phyloP scores from a whole-genome alignment of 1,140 invertebrate species.

The Aphis craccivora region DNA sequence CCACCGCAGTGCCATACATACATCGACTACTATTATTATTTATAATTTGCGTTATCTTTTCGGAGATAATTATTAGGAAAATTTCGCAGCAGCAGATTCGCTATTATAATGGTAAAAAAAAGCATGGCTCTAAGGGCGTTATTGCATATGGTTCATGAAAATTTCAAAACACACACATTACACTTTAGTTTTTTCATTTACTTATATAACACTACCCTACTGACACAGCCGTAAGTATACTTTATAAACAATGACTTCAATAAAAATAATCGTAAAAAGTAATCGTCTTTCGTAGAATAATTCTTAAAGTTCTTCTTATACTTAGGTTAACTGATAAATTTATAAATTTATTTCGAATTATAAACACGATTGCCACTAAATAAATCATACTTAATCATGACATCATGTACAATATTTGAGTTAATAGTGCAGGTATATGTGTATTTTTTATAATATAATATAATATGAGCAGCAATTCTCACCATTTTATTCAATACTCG shows the following conservation, averaged over 20 bases:
- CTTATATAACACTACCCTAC: neutral
- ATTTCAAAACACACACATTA: neutral
- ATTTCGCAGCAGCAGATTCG: neutral
- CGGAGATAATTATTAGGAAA: neutral
- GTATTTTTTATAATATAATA: neutral
- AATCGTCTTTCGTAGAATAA: neutral
- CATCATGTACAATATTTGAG: neutral
- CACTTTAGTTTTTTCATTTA: neutral
- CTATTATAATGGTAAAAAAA: neutral
- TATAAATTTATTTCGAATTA: conserved; percentile 22
- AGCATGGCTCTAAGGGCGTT: neutral
- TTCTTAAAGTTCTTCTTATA: neutral
- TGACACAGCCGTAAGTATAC: neutral
- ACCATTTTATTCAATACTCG: neutral
- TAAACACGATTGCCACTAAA: conserved; percentile 7
- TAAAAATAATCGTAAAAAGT: neutral
- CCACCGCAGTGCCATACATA: neutral
- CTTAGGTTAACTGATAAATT: neutral
- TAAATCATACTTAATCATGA: neutral
- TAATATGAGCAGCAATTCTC: neutral
- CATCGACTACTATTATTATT: neutral
- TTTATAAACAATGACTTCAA: neutral
- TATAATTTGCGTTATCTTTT: neutral
- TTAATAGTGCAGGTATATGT: neutral
- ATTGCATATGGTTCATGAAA: neutral